These are phyloP conservation scores for Drosophila parthenogenetica DNA, from an alignment of 2,888 invertebrate species.

Conservation along the genomic window DNA sequence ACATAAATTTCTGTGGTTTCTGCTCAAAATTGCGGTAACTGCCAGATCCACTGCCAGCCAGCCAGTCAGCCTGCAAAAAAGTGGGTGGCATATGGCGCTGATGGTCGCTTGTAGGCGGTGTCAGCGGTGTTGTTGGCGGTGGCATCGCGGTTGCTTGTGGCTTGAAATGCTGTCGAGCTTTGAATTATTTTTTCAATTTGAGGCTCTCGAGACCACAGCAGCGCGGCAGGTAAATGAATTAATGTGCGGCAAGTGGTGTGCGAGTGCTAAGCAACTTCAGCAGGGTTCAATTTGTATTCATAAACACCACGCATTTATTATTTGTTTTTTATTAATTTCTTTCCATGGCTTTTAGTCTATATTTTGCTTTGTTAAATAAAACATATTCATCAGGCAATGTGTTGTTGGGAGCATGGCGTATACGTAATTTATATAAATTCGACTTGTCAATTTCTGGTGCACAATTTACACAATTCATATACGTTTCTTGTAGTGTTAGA, in stretches of 20 bases:
- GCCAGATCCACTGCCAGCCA: conserved; percentile 7
- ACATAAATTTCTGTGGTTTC: conserved; percentile 75
- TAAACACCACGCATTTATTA: conserved; percentile 38
- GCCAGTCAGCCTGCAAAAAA: not conserved
- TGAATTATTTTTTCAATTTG: conserved; percentile 77
- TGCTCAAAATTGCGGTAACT: conserved; percentile 65
- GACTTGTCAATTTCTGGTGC: not conserved
- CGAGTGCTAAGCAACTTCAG: conserved; percentile 23
- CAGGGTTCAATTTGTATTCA: conserved; percentile 67
- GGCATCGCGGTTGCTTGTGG: conserved; percentile 49
- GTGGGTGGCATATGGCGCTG: conserved; percentile 28
- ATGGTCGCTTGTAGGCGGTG: conserved; percentile 3
- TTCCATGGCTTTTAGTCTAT: not conserved
- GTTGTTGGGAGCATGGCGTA: not conserved
- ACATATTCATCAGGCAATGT: not conserved
- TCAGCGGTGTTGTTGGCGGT: conserved; percentile 2
- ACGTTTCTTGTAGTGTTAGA: too few relatives aligned
- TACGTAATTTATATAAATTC: conserved; percentile 11
- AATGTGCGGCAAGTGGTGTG: conserved; percentile 53
- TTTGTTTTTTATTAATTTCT: conserved; percentile 3
- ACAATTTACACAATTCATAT: too few relatives aligned
- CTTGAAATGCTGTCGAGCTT: conserved; percentile 55
- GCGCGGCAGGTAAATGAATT: conserved; percentile 72
- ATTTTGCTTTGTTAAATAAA: conserved; percentile 4
- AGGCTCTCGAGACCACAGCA: conserved; percentile 58